Evolutionary conservation across 2,113 vertebrate species (phyloP).

Genomic region (Hippocampus mohnikei): DNA sequence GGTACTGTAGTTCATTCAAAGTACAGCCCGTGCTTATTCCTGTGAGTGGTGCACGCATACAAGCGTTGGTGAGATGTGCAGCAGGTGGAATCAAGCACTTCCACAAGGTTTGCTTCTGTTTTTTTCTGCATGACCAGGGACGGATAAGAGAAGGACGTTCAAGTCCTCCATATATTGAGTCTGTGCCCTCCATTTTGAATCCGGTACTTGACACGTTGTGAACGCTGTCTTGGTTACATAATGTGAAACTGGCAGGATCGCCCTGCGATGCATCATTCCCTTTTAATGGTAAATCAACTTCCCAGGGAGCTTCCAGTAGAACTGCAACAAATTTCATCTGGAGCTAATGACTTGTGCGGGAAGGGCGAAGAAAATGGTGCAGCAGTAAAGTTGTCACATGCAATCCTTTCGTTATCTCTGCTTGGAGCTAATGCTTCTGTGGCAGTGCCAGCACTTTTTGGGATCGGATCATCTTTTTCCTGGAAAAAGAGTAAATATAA

Average conservation of each 20-base stretch:
- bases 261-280: conserved; percentile 16
- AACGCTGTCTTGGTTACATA: conserved; percentile 58
- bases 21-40: no score
- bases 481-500: not conserved
- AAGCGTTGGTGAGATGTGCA: no score
- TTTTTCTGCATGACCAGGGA: not conserved
- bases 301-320: not conserved
- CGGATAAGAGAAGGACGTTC: not conserved
- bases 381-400: not conserved
- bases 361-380: not conserved
- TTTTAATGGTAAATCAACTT: conserved; percentile 2
- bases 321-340: conserved; percentile 4
- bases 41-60: no score
- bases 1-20: no score
- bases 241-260: conserved; percentile 28
- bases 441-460: not conserved
- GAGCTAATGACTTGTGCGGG: not conserved
- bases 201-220: conserved; percentile 39
- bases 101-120: no score
- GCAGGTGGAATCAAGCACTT: no score
- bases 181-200: conserved; percentile 24
- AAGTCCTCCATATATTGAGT: not conserved
- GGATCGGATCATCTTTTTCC: not conserved
- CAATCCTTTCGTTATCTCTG: not conserved
- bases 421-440: not conserved